phyloP scores from a whole-genome alignment of 2,113 vertebrate species.

The Cebidichthys violaceus region DNA sequence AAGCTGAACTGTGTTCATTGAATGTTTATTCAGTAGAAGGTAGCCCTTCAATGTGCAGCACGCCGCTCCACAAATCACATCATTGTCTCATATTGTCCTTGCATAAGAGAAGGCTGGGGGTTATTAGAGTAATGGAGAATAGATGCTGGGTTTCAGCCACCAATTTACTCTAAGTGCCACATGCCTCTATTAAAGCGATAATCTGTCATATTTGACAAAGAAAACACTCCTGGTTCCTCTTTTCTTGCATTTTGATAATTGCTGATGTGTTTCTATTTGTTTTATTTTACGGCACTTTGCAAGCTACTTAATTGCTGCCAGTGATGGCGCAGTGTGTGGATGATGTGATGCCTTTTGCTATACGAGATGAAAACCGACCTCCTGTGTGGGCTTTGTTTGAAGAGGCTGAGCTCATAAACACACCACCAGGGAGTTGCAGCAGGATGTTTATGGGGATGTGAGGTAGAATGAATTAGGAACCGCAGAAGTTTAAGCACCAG shows the following conservation, averaged over 20 bases:
- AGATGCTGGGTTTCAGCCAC: constrained; percentile 1
- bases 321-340: constrained; percentile 9
- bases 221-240: not conserved
- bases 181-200: constrained; percentile 3
- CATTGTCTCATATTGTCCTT: constrained; percentile 20
- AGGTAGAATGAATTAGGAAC: constrained; percentile 72
- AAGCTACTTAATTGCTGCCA: constrained; percentile 29
- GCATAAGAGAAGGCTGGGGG: constrained; percentile 16
- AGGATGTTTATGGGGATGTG: constrained; percentile 80
- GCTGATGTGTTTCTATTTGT: constrained; percentile 17
- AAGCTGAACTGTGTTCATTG: not conserved
- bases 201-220: not conserved
- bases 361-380: constrained; percentile 51
- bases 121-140: constrained; percentile 42
- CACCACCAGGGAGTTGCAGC: constrained; percentile 66
- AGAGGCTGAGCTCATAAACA: constrained; percentile 72
- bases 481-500: constrained; percentile 50
- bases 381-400: constrained; percentile 78
- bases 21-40: not conserved
- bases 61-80: constrained; percentile 7
- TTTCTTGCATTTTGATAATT: not conserved
- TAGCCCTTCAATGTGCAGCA: not conserved
- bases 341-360: constrained; percentile 14
- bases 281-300: constrained; percentile 16
- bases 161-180: constrained; percentile 27